These are phyloP conservation scores for Dinoponera quadriceps DNA, from an alignment of 1,140 invertebrate species.

Conservation along the genomic window DNA sequence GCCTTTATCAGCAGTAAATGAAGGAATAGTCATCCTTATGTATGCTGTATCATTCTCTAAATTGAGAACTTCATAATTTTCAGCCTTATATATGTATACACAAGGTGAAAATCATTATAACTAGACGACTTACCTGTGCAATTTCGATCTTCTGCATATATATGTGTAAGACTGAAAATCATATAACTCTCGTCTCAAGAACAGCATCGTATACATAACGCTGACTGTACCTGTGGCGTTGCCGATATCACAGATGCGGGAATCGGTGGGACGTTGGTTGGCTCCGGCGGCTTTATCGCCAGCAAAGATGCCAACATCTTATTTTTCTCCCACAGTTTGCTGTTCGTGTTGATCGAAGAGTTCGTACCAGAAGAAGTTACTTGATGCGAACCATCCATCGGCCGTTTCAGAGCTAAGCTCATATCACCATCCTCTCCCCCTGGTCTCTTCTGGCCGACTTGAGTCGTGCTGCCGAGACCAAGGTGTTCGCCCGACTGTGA, in stretches of 20 bases:
- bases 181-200: too few relatives aligned
- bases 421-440: slow-evolving; percentile 88
- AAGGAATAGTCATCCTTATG: too few relatives aligned
- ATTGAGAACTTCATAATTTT: too few relatives aligned
- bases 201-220: too few relatives aligned
- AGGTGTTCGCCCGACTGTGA: slow-evolving; percentile 82
- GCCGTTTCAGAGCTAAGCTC: slow-evolving; percentile 86
- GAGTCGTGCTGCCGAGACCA: slow-evolving; percentile 81
- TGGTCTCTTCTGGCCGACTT: slow-evolving; percentile 89
- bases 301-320: slow-evolving; percentile 94
- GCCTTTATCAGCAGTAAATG: too few relatives aligned
- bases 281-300: slow-evolving; percentile 91
- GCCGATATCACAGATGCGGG: slow-evolving; percentile 89
- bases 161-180: too few relatives aligned
- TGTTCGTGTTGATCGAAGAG: slow-evolving; percentile 85
- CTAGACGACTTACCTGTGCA: too few relatives aligned
- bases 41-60: too few relatives aligned
- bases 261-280: slow-evolving; percentile 88
- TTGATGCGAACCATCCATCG: slow-evolving; percentile 85
- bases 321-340: slow-evolving; percentile 93
- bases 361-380: slow-evolving; percentile 83
- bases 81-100: too few relatives aligned
- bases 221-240: slow-evolving; percentile 86
- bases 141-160: too few relatives aligned
- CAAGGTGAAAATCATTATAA: too few relatives aligned